Conservation (phyloP, 2,113 vertebrate species). For the Esox niger region DNA sequence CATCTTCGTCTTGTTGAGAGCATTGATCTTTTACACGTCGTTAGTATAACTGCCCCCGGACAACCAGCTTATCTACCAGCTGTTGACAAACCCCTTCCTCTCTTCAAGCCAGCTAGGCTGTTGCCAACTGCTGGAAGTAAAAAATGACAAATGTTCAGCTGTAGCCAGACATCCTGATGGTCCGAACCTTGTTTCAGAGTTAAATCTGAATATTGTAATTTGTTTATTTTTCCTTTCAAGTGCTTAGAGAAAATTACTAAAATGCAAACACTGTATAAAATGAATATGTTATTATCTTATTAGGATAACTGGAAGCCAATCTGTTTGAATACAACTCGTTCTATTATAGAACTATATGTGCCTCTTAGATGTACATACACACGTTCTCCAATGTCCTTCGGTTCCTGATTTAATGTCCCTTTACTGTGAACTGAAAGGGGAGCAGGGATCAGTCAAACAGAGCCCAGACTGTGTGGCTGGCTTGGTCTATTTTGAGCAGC, state of each 20-base stretch:
- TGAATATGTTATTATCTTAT: too few species aligned
- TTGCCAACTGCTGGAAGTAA: too few species aligned
- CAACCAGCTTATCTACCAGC: too few species aligned
- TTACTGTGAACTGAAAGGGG: slow-evolving; percentile 68
- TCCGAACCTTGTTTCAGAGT: too few species aligned
- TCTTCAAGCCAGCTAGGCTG: too few species aligned
- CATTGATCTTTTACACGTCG: not conserved
- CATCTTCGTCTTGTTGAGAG: not conserved
- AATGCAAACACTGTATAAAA: too few species aligned
- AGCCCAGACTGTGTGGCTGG: slow-evolving; percentile 67
- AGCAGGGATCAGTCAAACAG: slow-evolving; percentile 27
- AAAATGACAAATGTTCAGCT: too few species aligned
- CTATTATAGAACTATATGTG: not conserved
- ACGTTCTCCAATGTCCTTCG: slow-evolving; percentile 14
- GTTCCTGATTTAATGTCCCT: slow-evolving; percentile 50
- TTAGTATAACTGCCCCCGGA: not conserved
- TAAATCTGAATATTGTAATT: too few species aligned
- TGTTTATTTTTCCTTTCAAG: too few species aligned
- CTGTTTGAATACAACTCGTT: not conserved
- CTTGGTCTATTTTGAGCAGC: slow-evolving; percentile 75
- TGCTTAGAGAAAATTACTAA: too few species aligned
- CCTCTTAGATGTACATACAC: not conserved
- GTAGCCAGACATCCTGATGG: too few species aligned
- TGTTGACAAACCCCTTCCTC: too few species aligned
- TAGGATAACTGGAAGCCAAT: not conserved